Base-by-base conservation (phyloP, 2,113 vertebrate species). In the Nycticryphes semicollaris region DNA sequence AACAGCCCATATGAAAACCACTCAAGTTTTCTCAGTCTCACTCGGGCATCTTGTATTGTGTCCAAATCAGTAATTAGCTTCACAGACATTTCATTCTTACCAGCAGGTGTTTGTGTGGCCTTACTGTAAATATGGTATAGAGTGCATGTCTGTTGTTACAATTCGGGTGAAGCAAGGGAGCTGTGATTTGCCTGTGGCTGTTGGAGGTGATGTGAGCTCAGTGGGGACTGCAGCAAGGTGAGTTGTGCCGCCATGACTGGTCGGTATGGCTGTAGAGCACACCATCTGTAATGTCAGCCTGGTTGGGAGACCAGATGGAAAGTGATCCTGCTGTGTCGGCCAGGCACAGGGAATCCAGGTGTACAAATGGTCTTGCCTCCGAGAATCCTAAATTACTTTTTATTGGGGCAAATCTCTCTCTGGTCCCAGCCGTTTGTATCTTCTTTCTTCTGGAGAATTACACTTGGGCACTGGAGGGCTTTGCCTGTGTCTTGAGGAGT, bases 261-360 rank as follows among this genome's bases (percentile, higher is more conserved):
- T 22, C 8, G 2, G 47, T 39, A 41, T 0, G 3, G 73, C 68
- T 87, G 77, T 13, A 18, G 48, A 39, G 39, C 67, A 11, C 74
- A 64, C 13, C 48, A 78, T 22, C 73, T 3, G 1, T 47, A n/a
- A 6, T 3, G 0, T 51, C 8, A 1, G 48, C 1, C 0, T 1
- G 5, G 35, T 3, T 62, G 20, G 37, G 45, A 9, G 6, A 21
- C 24, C 67, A 48, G 57, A 27, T 64, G 59, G 53, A 72, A 87
- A 51, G 57, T 0, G 2, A 10, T 64, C 48, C 51, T 84, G 43
- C 28, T 14, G 1, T 3, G 5, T 59, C 12, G 3, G 5, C 45
- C 41, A 76, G 66, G 60, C 27, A 7, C 0, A 3, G 31, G 47
- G 30, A 89, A 89, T 56, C 69, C 77, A 79, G 0, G 3, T 5